phyloP scores from a whole-genome alignment of 1,140 invertebrate species.

The Euwallacea similis region DNA sequence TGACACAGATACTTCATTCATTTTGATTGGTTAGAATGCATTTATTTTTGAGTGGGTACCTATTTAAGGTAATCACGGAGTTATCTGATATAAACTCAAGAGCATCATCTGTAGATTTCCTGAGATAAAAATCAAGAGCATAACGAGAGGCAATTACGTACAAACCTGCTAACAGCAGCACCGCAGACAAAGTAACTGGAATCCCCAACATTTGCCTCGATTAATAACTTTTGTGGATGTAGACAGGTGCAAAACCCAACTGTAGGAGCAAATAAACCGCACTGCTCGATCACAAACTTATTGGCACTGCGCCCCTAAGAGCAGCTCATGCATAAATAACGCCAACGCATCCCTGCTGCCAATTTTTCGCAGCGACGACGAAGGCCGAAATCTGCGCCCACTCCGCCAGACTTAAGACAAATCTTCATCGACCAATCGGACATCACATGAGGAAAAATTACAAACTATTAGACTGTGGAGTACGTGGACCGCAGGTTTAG shows the following conservation, averaged over 20 bases:
- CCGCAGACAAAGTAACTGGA: background rate
- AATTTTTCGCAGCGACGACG: constrained; percentile 7
- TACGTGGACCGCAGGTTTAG: too few species aligned
- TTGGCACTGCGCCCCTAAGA: constrained; percentile 25
- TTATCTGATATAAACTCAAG: too few species aligned
- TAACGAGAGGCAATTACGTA: background rate
- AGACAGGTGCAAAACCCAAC: background rate
- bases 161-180: background rate
- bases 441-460: too few species aligned
- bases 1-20: too few species aligned
- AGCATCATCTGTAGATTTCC: too few species aligned
- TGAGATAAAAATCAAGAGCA: too few species aligned
- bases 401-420: background rate
- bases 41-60: too few species aligned
- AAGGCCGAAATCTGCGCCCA: background rate
- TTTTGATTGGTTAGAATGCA: too few species aligned
- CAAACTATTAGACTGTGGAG: too few species aligned
- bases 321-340: constrained; percentile 19
- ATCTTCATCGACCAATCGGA: background rate
- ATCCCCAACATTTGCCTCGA: constrained; percentile 8
- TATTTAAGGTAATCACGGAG: too few species aligned
- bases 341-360: constrained; percentile 17
- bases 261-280: background rate
- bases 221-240: background rate
- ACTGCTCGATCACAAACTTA: constrained; percentile 15